Conservation (phyloP, 2,888 invertebrate species). For the Pristionchus mayeri region DNA sequence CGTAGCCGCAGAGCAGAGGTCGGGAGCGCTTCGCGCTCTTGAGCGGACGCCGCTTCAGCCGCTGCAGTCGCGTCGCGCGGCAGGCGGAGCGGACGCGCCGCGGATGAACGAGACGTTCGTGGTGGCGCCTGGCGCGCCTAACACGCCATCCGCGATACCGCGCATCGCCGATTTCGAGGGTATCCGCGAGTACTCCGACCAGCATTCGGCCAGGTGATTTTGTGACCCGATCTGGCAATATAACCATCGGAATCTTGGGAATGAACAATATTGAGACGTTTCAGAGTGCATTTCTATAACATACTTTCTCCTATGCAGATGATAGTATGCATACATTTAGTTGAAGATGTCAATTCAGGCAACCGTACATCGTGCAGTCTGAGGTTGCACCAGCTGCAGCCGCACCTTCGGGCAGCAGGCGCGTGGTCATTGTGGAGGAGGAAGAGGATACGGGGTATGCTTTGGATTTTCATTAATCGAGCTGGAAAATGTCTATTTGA, state of each 20-base stretch:
- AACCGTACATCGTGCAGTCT: too few species aligned
- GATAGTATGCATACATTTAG: too few species aligned
- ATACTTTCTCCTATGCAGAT: too few species aligned
- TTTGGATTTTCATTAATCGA: too few species aligned
- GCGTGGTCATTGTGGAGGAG: conserved; percentile 33
- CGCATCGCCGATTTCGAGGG: conserved; percentile 28
- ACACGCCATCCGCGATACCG: conserved; percentile 3
- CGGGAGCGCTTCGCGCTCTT: conserved; percentile 35
- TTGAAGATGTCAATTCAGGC: too few species aligned
- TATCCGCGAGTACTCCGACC: conserved; percentile 34
- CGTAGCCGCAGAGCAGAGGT: conserved; percentile 1
- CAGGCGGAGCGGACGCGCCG: neutral
- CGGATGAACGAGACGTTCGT: conserved; percentile 35
- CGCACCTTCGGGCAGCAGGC: neutral
- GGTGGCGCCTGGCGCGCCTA: neutral
- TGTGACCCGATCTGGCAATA: too few species aligned
- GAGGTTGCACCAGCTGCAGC: neutral
- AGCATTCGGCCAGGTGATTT: conserved; percentile 8
- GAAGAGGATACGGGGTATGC: neutral
- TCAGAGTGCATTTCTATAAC: too few species aligned
- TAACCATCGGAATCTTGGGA: too few species aligned
- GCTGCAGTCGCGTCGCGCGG: neutral
- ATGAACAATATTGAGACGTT: too few species aligned
- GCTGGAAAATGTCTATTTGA: too few species aligned
- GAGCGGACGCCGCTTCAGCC: neutral